Evolutionary conservation across 2,797 vertebrate species (phyloP).

Genomic region (Luscinia luscinia): DNA sequence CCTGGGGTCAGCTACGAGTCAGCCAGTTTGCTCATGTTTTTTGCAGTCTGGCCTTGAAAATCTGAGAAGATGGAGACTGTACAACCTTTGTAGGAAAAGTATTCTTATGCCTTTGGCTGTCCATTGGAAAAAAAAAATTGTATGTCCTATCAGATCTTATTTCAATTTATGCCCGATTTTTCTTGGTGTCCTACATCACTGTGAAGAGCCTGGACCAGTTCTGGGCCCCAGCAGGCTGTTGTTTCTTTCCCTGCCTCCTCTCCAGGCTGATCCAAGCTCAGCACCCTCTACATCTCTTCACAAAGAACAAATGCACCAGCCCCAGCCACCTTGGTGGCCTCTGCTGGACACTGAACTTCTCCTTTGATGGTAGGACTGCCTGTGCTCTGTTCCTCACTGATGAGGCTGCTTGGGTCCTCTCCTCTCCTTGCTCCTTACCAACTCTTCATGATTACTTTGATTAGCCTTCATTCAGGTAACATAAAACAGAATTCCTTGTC

Average conservation of each 20-base stretch:
- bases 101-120: background rate
- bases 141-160: background rate
- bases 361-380: background rate
- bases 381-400: background rate
- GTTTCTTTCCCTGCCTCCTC: background rate
- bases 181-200: background rate
- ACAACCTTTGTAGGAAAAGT: background rate
- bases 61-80: background rate
- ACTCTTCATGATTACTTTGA: background rate
- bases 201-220: background rate
- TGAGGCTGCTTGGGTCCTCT: background rate
- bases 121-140: background rate
- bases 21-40: background rate
- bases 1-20: background rate
- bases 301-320: background rate
- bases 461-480: background rate
- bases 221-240: background rate
- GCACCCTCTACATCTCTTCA: background rate
- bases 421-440: background rate
- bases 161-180: background rate
- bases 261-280: background rate
- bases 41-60: background rate
- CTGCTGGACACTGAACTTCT: background rate
- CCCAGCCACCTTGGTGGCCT: background rate
- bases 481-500: background rate